Percentiles rank a stretch among this genome's conserved stretches.
Conservation (phyloP, 2,113 vertebrate species). For the Plecotus auritus region DNA sequence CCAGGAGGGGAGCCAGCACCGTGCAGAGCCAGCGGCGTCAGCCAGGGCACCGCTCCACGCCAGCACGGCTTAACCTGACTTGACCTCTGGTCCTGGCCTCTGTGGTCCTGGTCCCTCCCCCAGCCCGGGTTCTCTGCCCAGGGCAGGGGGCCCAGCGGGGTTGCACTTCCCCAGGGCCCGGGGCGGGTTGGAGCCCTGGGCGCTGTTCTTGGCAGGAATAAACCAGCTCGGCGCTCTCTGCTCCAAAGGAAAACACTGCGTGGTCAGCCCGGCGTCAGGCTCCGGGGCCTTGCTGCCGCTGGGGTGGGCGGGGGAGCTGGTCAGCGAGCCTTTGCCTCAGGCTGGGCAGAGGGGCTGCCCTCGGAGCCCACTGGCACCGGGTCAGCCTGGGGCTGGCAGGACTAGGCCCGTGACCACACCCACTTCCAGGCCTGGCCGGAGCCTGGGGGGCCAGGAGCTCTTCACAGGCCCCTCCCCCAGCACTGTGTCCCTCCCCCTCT, state of each 20-base stretch:
- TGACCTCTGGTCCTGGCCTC: not conserved
- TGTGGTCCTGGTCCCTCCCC: not conserved
- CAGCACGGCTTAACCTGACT: not conserved
- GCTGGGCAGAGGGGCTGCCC: not conserved
- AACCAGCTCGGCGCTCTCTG: too few relatives aligned
- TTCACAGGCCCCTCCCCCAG: rapidly evolving
- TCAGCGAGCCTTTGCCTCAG: not conserved
- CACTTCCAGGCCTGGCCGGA: not conserved
- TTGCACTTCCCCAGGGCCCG: not conserved
- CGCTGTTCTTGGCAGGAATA: not conserved
- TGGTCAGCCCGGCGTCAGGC: rapidly evolving
- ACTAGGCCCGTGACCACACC: rapidly evolving
- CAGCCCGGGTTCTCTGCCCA: not conserved
- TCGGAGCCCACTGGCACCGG: rapidly evolving
- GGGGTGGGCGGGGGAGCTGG: not conserved
- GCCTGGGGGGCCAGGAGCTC: not conserved
- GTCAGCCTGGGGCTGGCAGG: not conserved
- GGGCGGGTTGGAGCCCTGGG: not conserved
- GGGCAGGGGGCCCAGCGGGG: not conserved
- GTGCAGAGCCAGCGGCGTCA: rapidly evolving
- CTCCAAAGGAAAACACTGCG: not conserved
- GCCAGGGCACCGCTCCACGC: not conserved
- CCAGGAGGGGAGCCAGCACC: not conserved
- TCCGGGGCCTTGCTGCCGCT: not conserved
- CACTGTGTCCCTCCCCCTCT: too few relatives aligned